phyloP scores from a whole-genome alignment of 1,140 invertebrate species.

The Drosophila repletoides region DNA sequence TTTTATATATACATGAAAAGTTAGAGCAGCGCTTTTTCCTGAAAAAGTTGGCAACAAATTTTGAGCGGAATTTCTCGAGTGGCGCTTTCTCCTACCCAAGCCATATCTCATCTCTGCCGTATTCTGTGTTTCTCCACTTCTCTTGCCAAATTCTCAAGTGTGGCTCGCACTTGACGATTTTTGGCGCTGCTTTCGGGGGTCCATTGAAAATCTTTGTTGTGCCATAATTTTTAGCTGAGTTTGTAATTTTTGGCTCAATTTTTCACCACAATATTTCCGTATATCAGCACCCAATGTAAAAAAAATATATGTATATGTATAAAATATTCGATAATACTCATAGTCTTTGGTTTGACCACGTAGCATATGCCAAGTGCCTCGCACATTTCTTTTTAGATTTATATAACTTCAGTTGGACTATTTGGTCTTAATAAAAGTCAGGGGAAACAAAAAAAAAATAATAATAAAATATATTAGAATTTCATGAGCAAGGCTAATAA shows the following conservation, averaged over 20 bases:
- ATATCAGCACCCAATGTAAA: too few species aligned
- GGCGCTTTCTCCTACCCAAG: conserved; percentile 1
- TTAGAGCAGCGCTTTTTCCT: conserved; percentile 20
- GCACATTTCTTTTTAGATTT: conserved; percentile 12
- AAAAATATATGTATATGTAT: conserved; percentile 14
- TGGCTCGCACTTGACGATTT: conserved; percentile 49
- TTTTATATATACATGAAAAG: not conserved
- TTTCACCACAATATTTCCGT: conserved; percentile 1
- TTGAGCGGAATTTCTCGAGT: conserved; percentile 43
- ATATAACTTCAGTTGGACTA: conserved; percentile 16
- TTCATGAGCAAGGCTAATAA: not conserved
- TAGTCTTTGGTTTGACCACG: conserved; percentile 43
- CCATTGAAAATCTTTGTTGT: conserved; percentile 50
- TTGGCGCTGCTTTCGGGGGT: conserved; percentile 32
- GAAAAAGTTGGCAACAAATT: conserved; percentile 55
- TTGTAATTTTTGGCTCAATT: conserved; percentile 38
- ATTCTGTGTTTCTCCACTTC: not conserved
- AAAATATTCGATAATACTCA: conserved; percentile 45
- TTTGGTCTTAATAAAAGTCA: not conserved
- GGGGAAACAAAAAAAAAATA: not conserved
- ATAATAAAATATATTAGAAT: not conserved
- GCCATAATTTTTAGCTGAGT: conserved; percentile 43
- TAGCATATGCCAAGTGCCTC: conserved; percentile 37
- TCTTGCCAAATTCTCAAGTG: conserved; percentile 32
- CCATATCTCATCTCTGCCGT: not conserved